phyloP scores from a whole-genome alignment of 2,113 vertebrate species.

The Leptobrachium ailaonicum region DNA sequence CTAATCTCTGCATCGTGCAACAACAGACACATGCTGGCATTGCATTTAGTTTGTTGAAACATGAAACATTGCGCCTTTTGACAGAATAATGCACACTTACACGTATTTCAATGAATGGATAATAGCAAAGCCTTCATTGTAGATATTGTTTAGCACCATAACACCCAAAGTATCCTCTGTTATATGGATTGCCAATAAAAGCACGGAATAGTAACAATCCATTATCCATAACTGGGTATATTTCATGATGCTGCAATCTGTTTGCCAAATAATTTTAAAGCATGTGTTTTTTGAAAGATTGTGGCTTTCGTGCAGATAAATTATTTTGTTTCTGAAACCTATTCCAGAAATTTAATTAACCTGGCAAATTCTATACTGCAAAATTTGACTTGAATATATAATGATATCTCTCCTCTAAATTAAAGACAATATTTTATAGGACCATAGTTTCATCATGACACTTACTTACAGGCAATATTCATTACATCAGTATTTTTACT shows the following conservation, averaged over 20 bases:
- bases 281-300: conserved; percentile 23
- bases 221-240: conserved; percentile 1
- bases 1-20: too few species aligned
- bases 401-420: conserved; percentile 37
- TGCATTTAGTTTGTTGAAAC: too few species aligned
- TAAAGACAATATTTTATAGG: conserved; percentile 15
- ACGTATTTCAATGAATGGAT: too few species aligned
- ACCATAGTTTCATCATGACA: conserved; percentile 12
- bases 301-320: conserved; percentile 38
- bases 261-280: conserved; percentile 31
- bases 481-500: conserved; percentile 6
- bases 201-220: too few species aligned
- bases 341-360: conserved; percentile 47
- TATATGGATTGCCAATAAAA: too few species aligned
- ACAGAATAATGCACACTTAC: too few species aligned
- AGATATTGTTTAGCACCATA: too few species aligned
- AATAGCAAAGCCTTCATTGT: too few species aligned
- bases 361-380: conserved; percentile 28
- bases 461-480: too few species aligned
- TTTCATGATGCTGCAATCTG: conserved; percentile 22
- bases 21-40: too few species aligned
- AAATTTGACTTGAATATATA: conserved; percentile 18
- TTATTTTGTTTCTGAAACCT: conserved; percentile 28
- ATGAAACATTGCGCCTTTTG: too few species aligned
- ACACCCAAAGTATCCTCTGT: too few species aligned